A percentile compares a stretch with the other conserved stretches of the same genome.
Conservation (phyloP, 2,113 vertebrate species). For the Passerina amoena region DNA sequence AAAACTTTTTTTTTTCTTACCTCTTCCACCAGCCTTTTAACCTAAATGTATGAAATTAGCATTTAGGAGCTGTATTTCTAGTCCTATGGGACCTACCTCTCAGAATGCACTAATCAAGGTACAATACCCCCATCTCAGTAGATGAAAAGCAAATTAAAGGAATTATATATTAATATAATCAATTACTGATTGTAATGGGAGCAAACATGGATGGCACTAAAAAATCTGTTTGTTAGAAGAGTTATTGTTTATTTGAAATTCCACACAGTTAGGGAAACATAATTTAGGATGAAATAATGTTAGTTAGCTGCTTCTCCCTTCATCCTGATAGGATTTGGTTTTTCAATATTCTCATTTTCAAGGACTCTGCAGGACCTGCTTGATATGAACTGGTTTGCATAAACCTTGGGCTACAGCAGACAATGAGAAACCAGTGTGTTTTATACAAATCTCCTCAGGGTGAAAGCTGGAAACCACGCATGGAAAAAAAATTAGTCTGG, state of each 20-base stretch:
- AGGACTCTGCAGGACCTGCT: background rate
- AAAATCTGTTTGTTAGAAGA: background rate
- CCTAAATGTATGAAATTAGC: background rate
- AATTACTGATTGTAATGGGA: background rate
- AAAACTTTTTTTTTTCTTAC: background rate
- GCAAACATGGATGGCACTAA: background rate
- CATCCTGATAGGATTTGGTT: background rate
- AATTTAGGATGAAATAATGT: background rate
- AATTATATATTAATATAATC: background rate
- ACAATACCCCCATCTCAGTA: background rate
- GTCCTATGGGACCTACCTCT: background rate
- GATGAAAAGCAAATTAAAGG: background rate
- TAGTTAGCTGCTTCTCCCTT: background rate
- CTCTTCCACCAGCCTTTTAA: background rate
- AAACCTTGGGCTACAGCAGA: background rate
- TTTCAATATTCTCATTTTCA: background rate
- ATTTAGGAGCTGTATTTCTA: background rate
- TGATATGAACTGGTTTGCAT: background rate
- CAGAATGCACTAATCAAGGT: background rate
- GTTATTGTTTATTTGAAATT: background rate
- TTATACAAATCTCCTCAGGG: background rate
- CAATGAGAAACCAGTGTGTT: background rate
- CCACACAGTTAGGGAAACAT: background rate
- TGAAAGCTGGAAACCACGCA: background rate
- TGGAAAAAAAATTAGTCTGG: background rate